Percentiles rank a stretch among this genome's conserved stretches.
phyloP scores from a whole-genome alignment of 1,140 invertebrate genomes.

The Cyclina sinensis region DNA sequence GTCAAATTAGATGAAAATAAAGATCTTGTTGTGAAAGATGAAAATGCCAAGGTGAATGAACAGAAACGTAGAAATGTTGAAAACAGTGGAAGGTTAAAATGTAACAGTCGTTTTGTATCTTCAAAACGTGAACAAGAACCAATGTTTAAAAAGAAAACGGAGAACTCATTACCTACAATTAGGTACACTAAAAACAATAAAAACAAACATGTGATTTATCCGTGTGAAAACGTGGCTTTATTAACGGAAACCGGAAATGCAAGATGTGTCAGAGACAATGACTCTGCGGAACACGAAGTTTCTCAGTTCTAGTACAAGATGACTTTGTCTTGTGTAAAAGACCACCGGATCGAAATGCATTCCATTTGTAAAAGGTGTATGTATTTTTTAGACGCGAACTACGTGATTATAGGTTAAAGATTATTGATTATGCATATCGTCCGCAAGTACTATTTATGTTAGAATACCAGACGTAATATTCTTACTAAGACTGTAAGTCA shows the following conservation, averaged over 20 bases:
- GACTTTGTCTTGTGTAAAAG: no score
- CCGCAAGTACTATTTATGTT: no score
- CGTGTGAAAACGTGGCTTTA: constrained; percentile 33
- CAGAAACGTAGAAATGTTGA: background rate
- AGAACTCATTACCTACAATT: constrained; percentile 15
- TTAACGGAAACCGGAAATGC: constrained; percentile 35
- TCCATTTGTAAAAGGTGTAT: no score
- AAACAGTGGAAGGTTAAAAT: background rate
- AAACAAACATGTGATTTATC: constrained; percentile 46
- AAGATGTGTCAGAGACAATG: constrained; percentile 16
- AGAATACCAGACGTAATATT: no score
- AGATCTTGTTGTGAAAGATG: background rate
- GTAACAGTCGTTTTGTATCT: background rate
- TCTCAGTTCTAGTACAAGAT: background rate
- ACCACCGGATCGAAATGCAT: no score
- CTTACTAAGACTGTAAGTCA: no score
- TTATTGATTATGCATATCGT: no score
- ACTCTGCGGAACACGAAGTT: background rate
- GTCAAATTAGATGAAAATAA: background rate
- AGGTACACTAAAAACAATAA: constrained; percentile 48
- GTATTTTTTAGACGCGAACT: no score
- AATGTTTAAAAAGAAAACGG: constrained; percentile 40
- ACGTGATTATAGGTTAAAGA: no score
- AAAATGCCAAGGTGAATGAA: background rate
- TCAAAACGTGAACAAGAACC: background rate